These are phyloP conservation scores for Syngnathus scovelli DNA, from an alignment of 2,113 vertebrate genomes.

Conservation along the genomic window DNA sequence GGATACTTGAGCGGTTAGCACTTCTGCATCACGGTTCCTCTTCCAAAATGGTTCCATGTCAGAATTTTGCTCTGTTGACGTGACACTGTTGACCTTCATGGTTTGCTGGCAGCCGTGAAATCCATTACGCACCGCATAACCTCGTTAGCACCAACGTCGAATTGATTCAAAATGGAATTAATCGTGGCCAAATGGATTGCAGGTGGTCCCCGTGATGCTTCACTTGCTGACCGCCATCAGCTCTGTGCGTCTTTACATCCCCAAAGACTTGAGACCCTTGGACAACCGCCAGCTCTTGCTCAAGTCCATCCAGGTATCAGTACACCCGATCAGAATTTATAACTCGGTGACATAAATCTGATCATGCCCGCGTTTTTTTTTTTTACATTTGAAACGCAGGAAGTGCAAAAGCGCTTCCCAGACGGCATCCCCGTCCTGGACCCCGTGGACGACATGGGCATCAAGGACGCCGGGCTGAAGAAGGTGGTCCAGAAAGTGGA, in stretches of 20 bases:
- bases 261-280: slow-evolving; percentile 85
- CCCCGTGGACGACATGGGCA: slow-evolving; percentile 95
- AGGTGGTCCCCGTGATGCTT: slow-evolving; percentile 95
- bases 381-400: slow-evolving; percentile 61
- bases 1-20: not conserved
- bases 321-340: not conserved
- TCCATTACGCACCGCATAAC: not conserved
- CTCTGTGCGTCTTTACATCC: slow-evolving; percentile 92
- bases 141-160: not conserved
- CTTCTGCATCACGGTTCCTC: not conserved
- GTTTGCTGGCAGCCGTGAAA: not conserved
- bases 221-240: slow-evolving; percentile 90
- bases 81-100: not conserved
- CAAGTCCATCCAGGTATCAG: slow-evolving; percentile 87
- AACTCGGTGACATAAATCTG: no score
- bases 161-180: not conserved
- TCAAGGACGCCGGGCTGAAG: slow-evolving; percentile 90
- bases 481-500: slow-evolving; percentile 96
- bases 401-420: slow-evolving; percentile 94
- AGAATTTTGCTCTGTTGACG: not conserved
- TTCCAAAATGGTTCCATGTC: not conserved
- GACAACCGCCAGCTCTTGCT: slow-evolving; percentile 95
- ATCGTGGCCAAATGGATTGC: not conserved
- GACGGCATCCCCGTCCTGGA: slow-evolving; percentile 90
- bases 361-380: not conserved